Evolutionary conservation across 2,888 invertebrate genomes (phyloP).

Genomic region (Autographa gamma): DNA sequence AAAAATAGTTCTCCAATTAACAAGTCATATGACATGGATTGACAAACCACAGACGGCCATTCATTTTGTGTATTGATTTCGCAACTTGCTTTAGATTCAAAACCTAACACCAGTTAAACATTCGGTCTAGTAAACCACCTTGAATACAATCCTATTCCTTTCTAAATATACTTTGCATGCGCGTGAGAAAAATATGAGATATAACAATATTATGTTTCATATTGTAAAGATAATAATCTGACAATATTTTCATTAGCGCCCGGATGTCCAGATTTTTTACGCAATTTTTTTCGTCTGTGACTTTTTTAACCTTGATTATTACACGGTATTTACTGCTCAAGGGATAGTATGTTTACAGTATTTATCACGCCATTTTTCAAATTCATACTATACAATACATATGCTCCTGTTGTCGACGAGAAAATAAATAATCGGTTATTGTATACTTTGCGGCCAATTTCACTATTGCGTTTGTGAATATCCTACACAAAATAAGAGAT

Average conservation of each 20-base stretch:
- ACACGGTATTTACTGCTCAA: background rate
- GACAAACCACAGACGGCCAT: slow-evolving; percentile 26
- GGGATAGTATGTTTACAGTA: too few species aligned
- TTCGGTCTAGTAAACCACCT: slow-evolving; percentile 68
- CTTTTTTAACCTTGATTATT: background rate
- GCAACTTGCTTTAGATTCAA: slow-evolving; percentile 26
- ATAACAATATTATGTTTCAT: slow-evolving; percentile 17
- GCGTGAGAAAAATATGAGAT: slow-evolving; percentile 63
- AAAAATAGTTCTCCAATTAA: background rate
- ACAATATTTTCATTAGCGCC: slow-evolving; percentile 15
- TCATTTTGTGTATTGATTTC: slow-evolving; percentile 44
- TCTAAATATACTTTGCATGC: slow-evolving; percentile 75
- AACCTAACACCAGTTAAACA: slow-evolving; percentile 38
- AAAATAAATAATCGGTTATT: too few species aligned
- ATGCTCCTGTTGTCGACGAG: too few species aligned
- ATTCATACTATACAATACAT: too few species aligned
- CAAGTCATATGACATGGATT: slow-evolving; percentile 8
- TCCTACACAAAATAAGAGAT: too few species aligned
- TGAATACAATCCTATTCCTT: slow-evolving; percentile 77
- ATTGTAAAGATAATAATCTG: slow-evolving; percentile 14
- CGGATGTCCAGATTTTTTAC: slow-evolving; percentile 32
- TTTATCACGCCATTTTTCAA: too few species aligned
- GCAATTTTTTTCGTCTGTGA: slow-evolving; percentile 8
- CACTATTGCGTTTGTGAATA: too few species aligned
- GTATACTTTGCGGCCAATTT: too few species aligned